Evolutionary conservation across 2,797 vertebrate genomes (phyloP), one percentile per base, ranked within the genome.

Genomic region (Diplodus sargus): DNA sequence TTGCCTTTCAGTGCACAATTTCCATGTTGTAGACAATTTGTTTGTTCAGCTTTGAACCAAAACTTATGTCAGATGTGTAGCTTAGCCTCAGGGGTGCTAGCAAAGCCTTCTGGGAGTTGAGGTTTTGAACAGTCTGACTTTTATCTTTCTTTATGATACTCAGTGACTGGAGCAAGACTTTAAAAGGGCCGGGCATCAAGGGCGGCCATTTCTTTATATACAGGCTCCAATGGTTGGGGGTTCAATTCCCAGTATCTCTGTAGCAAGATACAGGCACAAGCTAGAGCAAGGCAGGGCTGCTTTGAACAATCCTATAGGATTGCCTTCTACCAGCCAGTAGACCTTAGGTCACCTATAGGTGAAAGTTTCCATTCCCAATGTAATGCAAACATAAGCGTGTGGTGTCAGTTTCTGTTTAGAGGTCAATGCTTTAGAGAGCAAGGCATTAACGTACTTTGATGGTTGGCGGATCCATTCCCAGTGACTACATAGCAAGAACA

Each of bases 81-180:
- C 23, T 70, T 47, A 25, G 30, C 28, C 28, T 20, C 22, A 52
- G 28, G 39, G 28, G 28, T 22, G 61, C 61, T 23, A 4, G 12
- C 43, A 65, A 57, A 39, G 61, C 25, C 30, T 52, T 5, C 20
- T 75, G 63, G 62, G 53, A 42, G 47, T 28, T 66, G 45, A 39
- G 64, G 61, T 65, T 63, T 11, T 52, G 39, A 52, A 25, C 39
- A 47, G 53, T 42, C 12, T 6, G 22, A 13, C 39, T 28, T 42
- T 25, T 25, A 7, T 48, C 17, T 51, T 12, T 53, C 4, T 22
- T 53, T 23, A 53, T 22, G 51, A 22, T 22, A 23, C n/a, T 9
- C 51, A 53, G 49, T 51, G 49, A 52, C 49, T n/a, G 22, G 4
- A 64, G 45, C 23, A 48, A 28, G 5, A 4, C 15, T 22, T 23